phyloP scores from a whole-genome alignment of 2,888 invertebrate species.

The Drosophila percnosoma region DNA sequence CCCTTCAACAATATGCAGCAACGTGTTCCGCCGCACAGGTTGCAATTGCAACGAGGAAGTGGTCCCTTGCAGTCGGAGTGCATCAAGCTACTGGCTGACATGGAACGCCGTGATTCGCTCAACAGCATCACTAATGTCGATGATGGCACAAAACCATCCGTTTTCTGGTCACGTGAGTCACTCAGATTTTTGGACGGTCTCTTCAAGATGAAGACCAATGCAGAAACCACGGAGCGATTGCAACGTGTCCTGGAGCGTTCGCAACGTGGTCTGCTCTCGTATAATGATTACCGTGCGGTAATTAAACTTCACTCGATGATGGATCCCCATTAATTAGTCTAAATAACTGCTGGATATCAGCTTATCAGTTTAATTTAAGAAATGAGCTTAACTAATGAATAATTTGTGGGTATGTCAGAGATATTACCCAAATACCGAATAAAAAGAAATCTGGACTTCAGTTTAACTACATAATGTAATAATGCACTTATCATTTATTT shows the following conservation, averaged over 20 bases:
- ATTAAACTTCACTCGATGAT: slow-evolving; percentile 77
- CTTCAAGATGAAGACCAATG: slow-evolving; percentile 53
- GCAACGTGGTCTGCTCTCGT: slow-evolving; percentile 79
- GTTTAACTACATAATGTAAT: slow-evolving; percentile 36
- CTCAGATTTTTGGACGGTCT: slow-evolving; percentile 80
- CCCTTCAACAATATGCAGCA: slow-evolving; percentile 59
- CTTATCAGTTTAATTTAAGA: slow-evolving; percentile 22
- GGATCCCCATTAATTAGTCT: slow-evolving; percentile 39
- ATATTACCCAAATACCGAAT: slow-evolving; percentile 59
- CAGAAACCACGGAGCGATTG: slow-evolving; percentile 67
- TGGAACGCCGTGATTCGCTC: slow-evolving; percentile 41
- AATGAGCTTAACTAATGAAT: slow-evolving; percentile 32
- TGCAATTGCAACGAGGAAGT: slow-evolving; percentile 40
- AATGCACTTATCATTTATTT: slow-evolving; percentile 54
- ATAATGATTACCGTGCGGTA: slow-evolving; percentile 83
- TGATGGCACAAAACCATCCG: slow-evolving; percentile 60
- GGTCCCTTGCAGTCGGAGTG: slow-evolving; percentile 57
- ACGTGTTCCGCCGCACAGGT: slow-evolving; percentile 38
- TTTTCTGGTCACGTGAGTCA: slow-evolving; percentile 84
- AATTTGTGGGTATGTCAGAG: slow-evolving; percentile 48
- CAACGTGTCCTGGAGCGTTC: slow-evolving; percentile 78
- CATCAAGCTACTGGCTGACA: slow-evolving; percentile 59
- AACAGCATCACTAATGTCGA: slow-evolving; percentile 45
- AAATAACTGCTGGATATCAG: background rate
- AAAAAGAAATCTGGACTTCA: slow-evolving; percentile 46